Evolutionary conservation across 2,797 vertebrate genomes (phyloP).

Genomic region (Channallabes apus): DNA sequence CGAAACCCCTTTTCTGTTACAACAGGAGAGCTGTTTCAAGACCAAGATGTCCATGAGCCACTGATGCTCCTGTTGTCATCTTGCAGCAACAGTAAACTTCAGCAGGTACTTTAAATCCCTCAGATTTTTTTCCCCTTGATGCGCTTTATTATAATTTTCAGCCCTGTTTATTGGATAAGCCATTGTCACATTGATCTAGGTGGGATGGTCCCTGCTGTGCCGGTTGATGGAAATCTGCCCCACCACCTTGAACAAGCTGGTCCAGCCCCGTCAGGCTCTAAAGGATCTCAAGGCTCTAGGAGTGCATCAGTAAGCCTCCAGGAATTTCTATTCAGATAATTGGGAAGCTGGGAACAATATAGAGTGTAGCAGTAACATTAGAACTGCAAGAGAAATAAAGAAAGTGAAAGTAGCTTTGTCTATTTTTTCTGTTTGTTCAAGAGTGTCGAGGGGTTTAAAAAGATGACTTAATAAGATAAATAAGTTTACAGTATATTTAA

Average conservation of each 20-base stretch:
- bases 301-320: constrained; percentile 86
- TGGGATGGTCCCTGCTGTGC: constrained; percentile 89
- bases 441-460: not conserved
- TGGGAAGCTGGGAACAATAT: not conserved
- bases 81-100: constrained; percentile 78
- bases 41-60: constrained; percentile 80
- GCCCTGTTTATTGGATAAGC: constrained; percentile 20
- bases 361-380: not conserved
- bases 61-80: constrained; percentile 82
- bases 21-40: constrained; percentile 83
- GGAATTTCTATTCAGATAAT: not conserved
- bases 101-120: constrained; percentile 78
- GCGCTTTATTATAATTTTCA: not conserved
- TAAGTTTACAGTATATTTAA: not conserved
- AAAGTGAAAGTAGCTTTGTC: not conserved
- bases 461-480: not conserved
- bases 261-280: constrained; percentile 73
- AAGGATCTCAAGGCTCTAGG: constrained; percentile 83
- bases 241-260: constrained; percentile 76
- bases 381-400: not conserved
- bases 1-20: constrained; percentile 41
- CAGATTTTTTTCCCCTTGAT: not conserved
- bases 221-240: constrained; percentile 90
- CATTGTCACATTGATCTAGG: constrained; percentile 68
- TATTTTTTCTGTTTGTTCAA: not conserved